Conservation (phyloP, 2,113 vertebrate species). For the Heterochromis multidens region DNA sequence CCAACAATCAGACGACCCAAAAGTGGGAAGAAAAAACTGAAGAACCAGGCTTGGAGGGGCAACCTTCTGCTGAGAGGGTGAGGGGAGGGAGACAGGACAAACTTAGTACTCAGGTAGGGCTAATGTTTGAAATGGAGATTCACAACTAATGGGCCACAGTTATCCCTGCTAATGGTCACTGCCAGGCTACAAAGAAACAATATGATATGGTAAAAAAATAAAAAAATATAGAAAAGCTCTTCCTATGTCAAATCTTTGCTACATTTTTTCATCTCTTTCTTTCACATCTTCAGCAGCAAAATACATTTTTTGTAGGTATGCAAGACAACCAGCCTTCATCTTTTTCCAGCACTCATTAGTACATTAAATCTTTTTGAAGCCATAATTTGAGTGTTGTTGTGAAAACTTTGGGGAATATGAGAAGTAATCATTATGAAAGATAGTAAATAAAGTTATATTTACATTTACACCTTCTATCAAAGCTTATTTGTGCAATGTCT, state of each 20-base stretch:
- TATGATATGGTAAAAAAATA: background rate
- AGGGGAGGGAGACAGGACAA: background rate
- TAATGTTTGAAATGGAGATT: background rate
- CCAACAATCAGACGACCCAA: background rate
- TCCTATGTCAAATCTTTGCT: background rate
- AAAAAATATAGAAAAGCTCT: background rate
- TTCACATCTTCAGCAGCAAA: background rate
- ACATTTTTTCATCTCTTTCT: background rate
- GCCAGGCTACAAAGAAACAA: background rate
- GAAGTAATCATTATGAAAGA: background rate
- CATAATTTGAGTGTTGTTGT: background rate
- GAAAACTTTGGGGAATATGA: background rate
- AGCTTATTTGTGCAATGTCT: background rate
- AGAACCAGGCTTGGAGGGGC: accelerated
- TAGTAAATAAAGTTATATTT: background rate
- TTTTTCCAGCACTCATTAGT: background rate
- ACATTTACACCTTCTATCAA: background rate
- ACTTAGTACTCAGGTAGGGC: background rate
- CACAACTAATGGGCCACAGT: background rate
- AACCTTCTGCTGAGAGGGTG: background rate
- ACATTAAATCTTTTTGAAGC: background rate
- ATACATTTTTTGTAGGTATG: background rate
- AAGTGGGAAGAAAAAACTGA: background rate
- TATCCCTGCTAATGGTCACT: background rate
- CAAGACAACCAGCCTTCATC: background rate